Base-by-base conservation (phyloP, 2,113 vertebrate genomes). In the Lanius collurio region DNA sequence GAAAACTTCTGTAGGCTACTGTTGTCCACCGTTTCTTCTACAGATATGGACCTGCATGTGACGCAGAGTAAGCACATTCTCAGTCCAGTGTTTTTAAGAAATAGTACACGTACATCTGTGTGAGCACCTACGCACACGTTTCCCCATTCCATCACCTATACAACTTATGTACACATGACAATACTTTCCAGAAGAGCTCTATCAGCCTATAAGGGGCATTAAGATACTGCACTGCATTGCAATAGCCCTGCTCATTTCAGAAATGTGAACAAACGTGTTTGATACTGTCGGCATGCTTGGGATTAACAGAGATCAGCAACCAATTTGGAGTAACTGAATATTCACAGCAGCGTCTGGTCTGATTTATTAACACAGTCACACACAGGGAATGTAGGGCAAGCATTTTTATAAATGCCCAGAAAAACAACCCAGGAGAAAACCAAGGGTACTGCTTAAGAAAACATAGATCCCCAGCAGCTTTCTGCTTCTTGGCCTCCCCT, bases 101-200 rank as follows among this genome's bases (percentile, higher is more conserved):
- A 27, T 12, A 41, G 30, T 28, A 60, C 15, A 18, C 0, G 1
- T 11, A 12, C 10, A 11, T 13, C 14, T 74, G 13, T 5, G 3
- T 39, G 22, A 75, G 46, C 15, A 71, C 21, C 35, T 73, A 55
- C 16, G 41, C 18, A 30, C 10, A 13, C 15, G 0, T 74, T 46
- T 77, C 31, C 47, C 18, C 20, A 27, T 33, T 53, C 71, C 28
- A 62, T 35, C 46, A 60, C 23, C 59, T 53, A 62, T 31, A 31
- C 28, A 42, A 46, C 2, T 4, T 6, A 56, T 0, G 2, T 26
- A 74, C 13, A 24, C 6, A 42, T 3, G 16, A 52, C 42, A 67
- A 11, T 15, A 65, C 39, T 68, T 70, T 55, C 19, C 65, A 56
- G 52, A 82, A 81, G 24, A 93, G 39, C 30, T 2, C 0, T 27